Evolutionary conservation across 2,113 vertebrate species (phyloP).

Genomic region (Siniperca chuatsi): DNA sequence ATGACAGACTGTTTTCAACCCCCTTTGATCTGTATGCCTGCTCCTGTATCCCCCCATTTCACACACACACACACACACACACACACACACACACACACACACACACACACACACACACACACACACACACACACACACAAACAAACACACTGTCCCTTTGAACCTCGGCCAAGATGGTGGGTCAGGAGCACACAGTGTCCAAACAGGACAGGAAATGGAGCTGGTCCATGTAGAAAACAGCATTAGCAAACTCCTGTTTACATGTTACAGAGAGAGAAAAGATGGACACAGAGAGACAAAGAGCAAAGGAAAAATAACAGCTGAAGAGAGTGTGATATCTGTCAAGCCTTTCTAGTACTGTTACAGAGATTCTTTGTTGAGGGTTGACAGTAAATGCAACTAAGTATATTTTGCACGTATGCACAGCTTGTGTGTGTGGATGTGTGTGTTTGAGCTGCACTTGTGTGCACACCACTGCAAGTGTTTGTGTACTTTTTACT

Average conservation of each 20-base stretch:
- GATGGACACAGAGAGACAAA: neutral
- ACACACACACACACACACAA: conserved; percentile 23
- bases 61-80: conserved; percentile 1
- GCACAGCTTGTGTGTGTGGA: conserved; percentile 13
- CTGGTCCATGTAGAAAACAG: conserved; percentile 21
- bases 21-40: conserved; percentile 69
- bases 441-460: conserved; percentile 4
- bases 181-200: conserved; percentile 40
- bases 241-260: conserved; percentile 44
- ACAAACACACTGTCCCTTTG: conserved; percentile 69
- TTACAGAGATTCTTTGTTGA: conserved; percentile 43
- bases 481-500: conserved; percentile 42
- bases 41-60: conserved; percentile 17
- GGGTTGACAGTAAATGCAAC: conserved; percentile 57
- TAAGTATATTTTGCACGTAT: conserved; percentile 50
- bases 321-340: conserved; percentile 41
- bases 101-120: conserved; percentile 12
- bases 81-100: conserved; percentile 12
- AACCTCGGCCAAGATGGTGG: conserved; percentile 67
- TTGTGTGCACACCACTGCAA: conserved; percentile 5
- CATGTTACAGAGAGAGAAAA: neutral
- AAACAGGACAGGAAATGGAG: conserved; percentile 59
- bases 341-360: conserved; percentile 39
- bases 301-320: conserved; percentile 2
- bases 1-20: conserved; percentile 68